A percentile compares a stretch with the other conserved stretches of the same genome.
These are phyloP conservation scores for Hippasteria phrygiana DNA, from an alignment of 53 echinoderm and acorn worm genomes.

Conservation along the genomic window DNA sequence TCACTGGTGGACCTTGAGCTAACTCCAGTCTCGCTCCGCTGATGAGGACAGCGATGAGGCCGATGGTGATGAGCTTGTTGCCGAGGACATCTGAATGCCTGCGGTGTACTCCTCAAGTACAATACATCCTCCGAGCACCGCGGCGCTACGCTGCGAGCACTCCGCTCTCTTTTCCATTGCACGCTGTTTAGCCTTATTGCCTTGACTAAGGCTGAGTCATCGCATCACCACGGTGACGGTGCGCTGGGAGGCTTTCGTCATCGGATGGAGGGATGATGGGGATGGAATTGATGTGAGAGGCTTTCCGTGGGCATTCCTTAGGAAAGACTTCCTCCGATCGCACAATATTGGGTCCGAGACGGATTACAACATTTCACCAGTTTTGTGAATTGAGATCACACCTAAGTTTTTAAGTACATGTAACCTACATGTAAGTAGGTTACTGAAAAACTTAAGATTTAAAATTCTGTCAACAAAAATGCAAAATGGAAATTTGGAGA, in stretches of 20 bases:
- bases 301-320: neutral
- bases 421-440: too few species aligned
- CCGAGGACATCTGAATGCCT: neutral
- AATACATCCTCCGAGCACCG: neutral
- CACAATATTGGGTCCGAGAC: too few species aligned
- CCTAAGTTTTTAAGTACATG: too few species aligned
- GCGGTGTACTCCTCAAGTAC: neutral
- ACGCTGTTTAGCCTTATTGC: neutral
- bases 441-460: too few species aligned
- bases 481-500: too few species aligned
- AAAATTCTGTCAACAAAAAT: too few species aligned
- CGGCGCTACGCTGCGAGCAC: neutral
- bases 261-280: neutral
- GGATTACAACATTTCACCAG: too few species aligned
- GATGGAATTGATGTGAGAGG: neutral
- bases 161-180: neutral
- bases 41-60: too few species aligned
- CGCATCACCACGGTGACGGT: constrained; percentile 37
- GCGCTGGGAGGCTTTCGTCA: constrained; percentile 24
- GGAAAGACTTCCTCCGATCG: too few species aligned
- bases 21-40: neutral
- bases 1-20: too few species aligned
- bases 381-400: too few species aligned
- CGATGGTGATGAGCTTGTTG: neutral
- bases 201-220: constrained; percentile 64